These are phyloP conservation scores for Zosterops borbonicus DNA, from an alignment of 2,113 vertebrate genomes.

Conservation along the genomic window DNA sequence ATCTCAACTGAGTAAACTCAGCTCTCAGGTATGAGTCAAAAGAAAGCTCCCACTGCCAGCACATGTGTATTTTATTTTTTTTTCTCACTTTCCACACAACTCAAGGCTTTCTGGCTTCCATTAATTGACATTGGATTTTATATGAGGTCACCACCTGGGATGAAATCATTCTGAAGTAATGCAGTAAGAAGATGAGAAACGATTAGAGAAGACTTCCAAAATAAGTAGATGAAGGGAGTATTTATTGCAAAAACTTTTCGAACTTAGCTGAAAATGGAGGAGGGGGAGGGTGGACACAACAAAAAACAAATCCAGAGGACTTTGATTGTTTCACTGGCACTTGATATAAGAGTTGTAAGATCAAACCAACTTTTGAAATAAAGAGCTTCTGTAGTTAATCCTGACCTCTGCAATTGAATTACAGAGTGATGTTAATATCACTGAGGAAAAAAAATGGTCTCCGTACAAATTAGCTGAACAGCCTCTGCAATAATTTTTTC, in stretches of 20 bases:
- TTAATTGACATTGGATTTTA: slow-evolving; percentile 54
- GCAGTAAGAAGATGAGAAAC: slow-evolving; percentile 38
- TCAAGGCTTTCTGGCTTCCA: slow-evolving; percentile 44
- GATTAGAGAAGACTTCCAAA: slow-evolving; percentile 27
- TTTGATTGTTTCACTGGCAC: slow-evolving; percentile 43
- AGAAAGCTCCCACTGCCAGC: slow-evolving; percentile 1
- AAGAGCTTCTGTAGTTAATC: slow-evolving; percentile 2
- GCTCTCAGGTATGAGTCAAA: slow-evolving; percentile 67
- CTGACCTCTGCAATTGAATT: neutral
- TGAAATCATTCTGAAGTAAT: slow-evolving; percentile 70
- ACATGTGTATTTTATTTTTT: slow-evolving; percentile 24
- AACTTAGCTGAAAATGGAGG: slow-evolving; percentile 2
- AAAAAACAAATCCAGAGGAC: neutral
- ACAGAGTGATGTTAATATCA: neutral
- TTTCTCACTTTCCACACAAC: slow-evolving; percentile 38
- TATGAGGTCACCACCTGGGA: slow-evolving; percentile 58
- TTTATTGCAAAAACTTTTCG: slow-evolving; percentile 17
- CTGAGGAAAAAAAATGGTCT: neutral
- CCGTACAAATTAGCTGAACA: neutral
- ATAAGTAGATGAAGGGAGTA: slow-evolving; percentile 30
- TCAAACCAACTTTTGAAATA: slow-evolving; percentile 17
- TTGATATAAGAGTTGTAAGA: slow-evolving; percentile 20
- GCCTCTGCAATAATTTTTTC: neutral
- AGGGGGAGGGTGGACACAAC: neutral
- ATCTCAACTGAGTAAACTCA: slow-evolving; percentile 60